Evolutionary conservation across 2,888 invertebrate genomes (phyloP), one percentile per base, ranked within the genome.

Genomic region (Campoplex capitator): DNA sequence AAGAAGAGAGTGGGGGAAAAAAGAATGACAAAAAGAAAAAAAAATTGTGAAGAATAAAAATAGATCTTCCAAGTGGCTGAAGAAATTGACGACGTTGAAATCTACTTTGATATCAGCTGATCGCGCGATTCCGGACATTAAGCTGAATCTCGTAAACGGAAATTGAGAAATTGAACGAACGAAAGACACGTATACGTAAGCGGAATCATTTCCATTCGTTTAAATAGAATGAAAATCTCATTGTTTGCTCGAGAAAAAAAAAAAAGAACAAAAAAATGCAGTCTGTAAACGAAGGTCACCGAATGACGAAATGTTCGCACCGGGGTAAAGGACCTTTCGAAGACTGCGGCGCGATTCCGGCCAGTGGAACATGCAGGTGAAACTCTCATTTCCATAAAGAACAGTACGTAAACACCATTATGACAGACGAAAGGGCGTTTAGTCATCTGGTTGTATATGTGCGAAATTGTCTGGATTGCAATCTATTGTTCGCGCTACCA

Each of bases 351-450:
- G 28, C 45, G 45, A 45, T 75, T 35, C 73, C 48, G 65, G 62
- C 65, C 32, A 65, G 51, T 51, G 13, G 28, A 13, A 67, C 18
- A 56, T 42, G 54, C 54, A 75, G 67, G 54, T 32, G 58, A 74
- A 70, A 56, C 70, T 62, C 76, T 62, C 76, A 76, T 76, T 74
- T 81, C 81, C n/a, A 51, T 32, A 48, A 70, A 38, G 42, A 23
- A 78, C 65, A 84, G 45, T 68, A 68, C 67, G 38, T 13, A 35
- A 38, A 23, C 3, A 16, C 13, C 0, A n/a, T 56, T 28, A 16
- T 13, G 9, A 35, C 8, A 13, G 42, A 58, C 54, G 8, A 58
- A 75, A 42, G 16, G 42, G 23, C 56, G 56, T 56, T 23, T 11
- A 42, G 35, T 18, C 32, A 51, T 51, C 18, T 48, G 4, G 32